Conservation (phyloP, 2,797 vertebrate species). For the Scleropages formosus region DNA sequence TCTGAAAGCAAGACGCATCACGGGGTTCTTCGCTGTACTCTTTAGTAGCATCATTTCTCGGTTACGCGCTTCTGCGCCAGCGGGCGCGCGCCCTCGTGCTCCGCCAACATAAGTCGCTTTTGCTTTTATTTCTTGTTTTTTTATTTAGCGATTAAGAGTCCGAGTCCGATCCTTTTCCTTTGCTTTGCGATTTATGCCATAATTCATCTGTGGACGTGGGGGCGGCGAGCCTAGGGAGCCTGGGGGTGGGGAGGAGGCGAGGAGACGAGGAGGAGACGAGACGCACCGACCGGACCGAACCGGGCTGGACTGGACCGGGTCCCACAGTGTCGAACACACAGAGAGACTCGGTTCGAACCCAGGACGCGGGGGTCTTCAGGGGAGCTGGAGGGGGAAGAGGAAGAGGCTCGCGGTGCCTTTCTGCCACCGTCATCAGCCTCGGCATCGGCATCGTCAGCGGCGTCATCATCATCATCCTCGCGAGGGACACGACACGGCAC, state of each 20-base stretch:
- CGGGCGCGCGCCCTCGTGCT: conserved; percentile 38
- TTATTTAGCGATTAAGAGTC: conserved; percentile 61
- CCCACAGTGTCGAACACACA: conserved; percentile 12
- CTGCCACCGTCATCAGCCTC: background rate
- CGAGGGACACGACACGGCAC: too few relatives aligned
- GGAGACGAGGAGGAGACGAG: conserved; percentile 57
- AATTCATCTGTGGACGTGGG: conserved; percentile 59
- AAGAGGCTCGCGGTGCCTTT: background rate
- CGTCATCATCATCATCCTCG: too few relatives aligned
- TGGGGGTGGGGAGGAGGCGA: conserved; percentile 26
- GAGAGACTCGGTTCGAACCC: too few relatives aligned
- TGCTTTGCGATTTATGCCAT: conserved; percentile 64
- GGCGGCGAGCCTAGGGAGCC: conserved; percentile 55
- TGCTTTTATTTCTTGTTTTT: conserved; percentile 68
- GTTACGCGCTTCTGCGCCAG: conserved; percentile 32
- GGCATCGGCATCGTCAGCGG: too few relatives aligned
- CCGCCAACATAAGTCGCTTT: conserved; percentile 62
- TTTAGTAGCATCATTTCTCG: conserved; percentile 25
- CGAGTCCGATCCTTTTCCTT: conserved; percentile 60
- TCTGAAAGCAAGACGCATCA: background rate
- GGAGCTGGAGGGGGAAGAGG: too few relatives aligned
- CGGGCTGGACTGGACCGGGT: too few relatives aligned
- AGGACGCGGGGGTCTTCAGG: too few relatives aligned
- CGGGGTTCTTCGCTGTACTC: background rate
- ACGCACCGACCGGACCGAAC: too few relatives aligned